Conservation (phyloP, 2,797 vertebrate species). For the Tapera naevia region DNA sequence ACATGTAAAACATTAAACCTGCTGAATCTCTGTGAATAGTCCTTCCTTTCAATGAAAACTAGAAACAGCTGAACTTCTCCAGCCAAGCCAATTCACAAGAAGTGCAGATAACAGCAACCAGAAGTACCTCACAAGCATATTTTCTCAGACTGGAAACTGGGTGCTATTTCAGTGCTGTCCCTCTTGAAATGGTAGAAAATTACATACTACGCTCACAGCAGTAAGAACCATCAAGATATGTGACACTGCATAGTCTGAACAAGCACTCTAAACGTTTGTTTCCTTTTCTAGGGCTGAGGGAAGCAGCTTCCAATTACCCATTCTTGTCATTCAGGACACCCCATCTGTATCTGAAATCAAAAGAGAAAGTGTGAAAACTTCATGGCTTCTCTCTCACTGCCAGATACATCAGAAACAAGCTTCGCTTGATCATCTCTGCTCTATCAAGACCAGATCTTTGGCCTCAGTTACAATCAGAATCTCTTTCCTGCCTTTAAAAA, state of each 20-base stretch:
- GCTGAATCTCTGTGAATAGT: background rate
- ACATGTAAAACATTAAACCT: background rate
- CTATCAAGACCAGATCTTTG: background rate
- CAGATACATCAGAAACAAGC: background rate
- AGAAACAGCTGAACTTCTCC: background rate
- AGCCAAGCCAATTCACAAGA: background rate
- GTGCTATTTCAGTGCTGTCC: background rate
- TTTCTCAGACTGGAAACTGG: background rate
- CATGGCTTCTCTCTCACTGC: background rate
- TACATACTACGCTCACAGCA: background rate
- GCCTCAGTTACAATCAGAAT: background rate
- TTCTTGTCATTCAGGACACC: background rate
- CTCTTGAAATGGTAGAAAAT: background rate
- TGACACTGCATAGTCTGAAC: background rate
- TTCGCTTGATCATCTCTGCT: background rate
- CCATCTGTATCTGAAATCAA: background rate
- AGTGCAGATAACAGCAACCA: background rate
- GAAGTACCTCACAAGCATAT: background rate
- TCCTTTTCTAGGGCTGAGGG: background rate
- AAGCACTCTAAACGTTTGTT: background rate
- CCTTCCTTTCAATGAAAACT: background rate
- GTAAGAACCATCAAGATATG: background rate
- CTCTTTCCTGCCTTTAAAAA: background rate
- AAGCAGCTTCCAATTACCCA: slow-evolving; percentile 17
- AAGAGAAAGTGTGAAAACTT: background rate